Evolutionary conservation across 2,797 vertebrate species (phyloP).

Genomic region (Rhabdomys pumilio): DNA sequence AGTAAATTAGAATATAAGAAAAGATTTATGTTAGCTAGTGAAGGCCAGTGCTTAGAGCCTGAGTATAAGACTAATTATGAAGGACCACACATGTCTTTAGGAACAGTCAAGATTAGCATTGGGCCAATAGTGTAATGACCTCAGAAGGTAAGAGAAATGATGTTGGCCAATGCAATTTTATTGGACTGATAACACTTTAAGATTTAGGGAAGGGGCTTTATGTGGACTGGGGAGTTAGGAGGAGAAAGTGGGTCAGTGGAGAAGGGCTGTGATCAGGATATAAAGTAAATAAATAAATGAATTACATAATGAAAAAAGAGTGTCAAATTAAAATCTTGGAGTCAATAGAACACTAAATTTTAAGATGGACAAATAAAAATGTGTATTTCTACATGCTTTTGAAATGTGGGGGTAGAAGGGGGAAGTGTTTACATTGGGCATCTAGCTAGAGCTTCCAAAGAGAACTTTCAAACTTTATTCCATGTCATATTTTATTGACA

Average conservation of each 20-base stretch:
- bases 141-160: background rate
- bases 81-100: background rate
- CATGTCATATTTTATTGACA: constrained; percentile 67
- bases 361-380: background rate
- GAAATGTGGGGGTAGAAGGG: background rate
- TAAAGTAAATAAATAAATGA: background rate
- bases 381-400: background rate
- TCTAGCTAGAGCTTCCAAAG: background rate
- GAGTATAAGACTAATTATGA: background rate
- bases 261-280: background rate
- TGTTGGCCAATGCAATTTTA: background rate
- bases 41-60: background rate
- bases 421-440: background rate
- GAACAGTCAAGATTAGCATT: background rate
- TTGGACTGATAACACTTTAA: constrained; percentile 17
- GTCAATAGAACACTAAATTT: background rate
- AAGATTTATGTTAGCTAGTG: constrained; percentile 3
- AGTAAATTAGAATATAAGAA: background rate
- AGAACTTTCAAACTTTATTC: background rate
- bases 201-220: background rate
- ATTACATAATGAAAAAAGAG: background rate
- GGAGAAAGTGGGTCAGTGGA: accelerated
- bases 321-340: background rate
- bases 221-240: background rate
- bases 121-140: background rate